A percentile compares a stretch with the other conserved stretches of the same genome.
phyloP scores from a whole-genome alignment of 2,797 vertebrate genomes.

The Petrocephalus sullivani region DNA sequence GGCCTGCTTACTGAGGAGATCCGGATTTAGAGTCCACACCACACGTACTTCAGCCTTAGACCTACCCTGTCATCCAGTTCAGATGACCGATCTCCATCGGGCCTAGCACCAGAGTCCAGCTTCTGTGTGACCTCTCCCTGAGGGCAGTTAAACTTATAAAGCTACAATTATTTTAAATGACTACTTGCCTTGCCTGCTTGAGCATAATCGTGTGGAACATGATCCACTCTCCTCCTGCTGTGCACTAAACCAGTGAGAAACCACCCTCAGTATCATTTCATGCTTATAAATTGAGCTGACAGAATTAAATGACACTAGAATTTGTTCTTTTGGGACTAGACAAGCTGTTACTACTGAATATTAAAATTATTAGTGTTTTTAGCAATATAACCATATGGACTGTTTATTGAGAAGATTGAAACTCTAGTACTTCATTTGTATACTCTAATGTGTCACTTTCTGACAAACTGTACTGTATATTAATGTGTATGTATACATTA shows the following conservation, averaged over 20 bases:
- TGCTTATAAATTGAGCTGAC: background rate
- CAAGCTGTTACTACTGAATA: background rate
- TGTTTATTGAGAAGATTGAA: background rate
- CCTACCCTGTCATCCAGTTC: background rate
- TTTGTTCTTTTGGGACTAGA: background rate
- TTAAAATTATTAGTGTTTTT: background rate
- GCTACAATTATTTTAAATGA: background rate
- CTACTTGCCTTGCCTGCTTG: background rate
- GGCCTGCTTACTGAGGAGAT: background rate
- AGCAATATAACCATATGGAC: background rate
- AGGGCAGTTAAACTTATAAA: conserved; percentile 17
- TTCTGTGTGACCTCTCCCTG: background rate
- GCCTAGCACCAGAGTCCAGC: background rate
- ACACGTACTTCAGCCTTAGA: background rate
- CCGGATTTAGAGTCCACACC: background rate
- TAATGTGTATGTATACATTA: background rate
- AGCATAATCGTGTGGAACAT: background rate
- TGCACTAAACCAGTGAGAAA: background rate
- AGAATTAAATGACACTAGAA: background rate
- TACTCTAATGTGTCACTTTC: background rate
- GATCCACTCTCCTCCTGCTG: background rate
- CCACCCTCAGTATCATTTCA: background rate
- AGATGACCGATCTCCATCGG: background rate
- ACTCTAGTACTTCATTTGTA: background rate
- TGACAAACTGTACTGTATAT: background rate